These are phyloP conservation scores for Thinocorus orbignyianus DNA, from an alignment of 2,113 vertebrate genomes.

Conservation along the genomic window DNA sequence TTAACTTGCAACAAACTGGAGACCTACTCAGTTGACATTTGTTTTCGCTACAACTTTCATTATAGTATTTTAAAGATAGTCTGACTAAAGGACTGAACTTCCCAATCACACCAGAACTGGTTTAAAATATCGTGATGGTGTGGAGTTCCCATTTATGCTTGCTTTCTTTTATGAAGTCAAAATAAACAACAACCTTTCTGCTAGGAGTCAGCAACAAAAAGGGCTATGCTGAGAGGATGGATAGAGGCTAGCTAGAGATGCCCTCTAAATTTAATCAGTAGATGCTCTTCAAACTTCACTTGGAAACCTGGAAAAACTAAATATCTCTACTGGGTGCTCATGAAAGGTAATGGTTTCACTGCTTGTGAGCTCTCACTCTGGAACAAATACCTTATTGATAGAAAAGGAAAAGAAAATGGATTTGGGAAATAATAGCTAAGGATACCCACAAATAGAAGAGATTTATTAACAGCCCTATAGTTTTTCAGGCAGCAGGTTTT, in stretches of 20 bases:
- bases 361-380: not conserved
- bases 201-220: not conserved
- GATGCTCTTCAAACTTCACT: not conserved
- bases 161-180: not conserved
- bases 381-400: not conserved
- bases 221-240: not conserved
- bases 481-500: not conserved
- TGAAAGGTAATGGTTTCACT: not conserved
- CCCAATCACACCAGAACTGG: not conserved
- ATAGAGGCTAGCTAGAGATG: not conserved
- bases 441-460: not conserved
- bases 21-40: not conserved
- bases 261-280: not conserved
- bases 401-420: constrained; percentile 19
- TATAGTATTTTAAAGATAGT: not conserved
- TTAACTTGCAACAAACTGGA: not conserved
- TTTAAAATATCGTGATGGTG: not conserved
- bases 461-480: not conserved
- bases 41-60: not conserved
- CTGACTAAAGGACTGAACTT: not conserved
- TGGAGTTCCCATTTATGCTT: not conserved
- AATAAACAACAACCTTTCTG: not conserved
- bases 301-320: not conserved
- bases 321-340: not conserved
- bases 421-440: constrained; percentile 1